phyloP scores from a whole-genome alignment of 2,888 invertebrate genomes.

The Artemia sp. region DNA sequence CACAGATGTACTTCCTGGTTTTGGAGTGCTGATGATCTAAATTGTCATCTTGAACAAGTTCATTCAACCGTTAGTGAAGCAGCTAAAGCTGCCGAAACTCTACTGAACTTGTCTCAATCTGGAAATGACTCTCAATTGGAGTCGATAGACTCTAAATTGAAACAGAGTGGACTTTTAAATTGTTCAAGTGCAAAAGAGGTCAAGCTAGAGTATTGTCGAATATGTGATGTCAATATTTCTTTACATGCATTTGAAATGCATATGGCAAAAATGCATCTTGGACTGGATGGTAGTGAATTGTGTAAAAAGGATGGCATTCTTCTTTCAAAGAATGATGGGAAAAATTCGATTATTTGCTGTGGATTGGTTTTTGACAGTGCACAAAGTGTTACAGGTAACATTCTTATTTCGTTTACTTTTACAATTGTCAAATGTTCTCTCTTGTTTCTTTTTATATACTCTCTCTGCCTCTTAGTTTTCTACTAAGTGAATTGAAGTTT shows the following conservation, averaged over 20 bases:
- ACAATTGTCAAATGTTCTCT: no score
- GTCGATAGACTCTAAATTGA: not conserved
- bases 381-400: not conserved
- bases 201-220: not conserved
- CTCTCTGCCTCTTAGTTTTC: no score
- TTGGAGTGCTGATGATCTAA: not conserved
- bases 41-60: conserved; percentile 8
- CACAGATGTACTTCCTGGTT: conserved; percentile 4
- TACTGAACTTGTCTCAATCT: conserved; percentile 3
- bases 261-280: not conserved
- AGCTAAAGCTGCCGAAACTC: conserved; percentile 7
- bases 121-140: not conserved
- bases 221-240: not conserved
- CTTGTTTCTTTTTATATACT: no score
- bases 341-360: conserved; percentile 8
- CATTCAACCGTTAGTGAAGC: conserved; percentile 11
- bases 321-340: not conserved
- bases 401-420: not conserved
- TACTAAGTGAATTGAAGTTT: no score
- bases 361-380: not conserved
- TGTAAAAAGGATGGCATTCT: not conserved
- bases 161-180: not conserved
- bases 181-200: conserved; percentile 12
- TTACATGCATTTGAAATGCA: not conserved
- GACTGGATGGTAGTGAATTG: not conserved